Evolutionary conservation across 1,140 invertebrate species (phyloP).

Genomic region (Thaumatotibia leucotreta): DNA sequence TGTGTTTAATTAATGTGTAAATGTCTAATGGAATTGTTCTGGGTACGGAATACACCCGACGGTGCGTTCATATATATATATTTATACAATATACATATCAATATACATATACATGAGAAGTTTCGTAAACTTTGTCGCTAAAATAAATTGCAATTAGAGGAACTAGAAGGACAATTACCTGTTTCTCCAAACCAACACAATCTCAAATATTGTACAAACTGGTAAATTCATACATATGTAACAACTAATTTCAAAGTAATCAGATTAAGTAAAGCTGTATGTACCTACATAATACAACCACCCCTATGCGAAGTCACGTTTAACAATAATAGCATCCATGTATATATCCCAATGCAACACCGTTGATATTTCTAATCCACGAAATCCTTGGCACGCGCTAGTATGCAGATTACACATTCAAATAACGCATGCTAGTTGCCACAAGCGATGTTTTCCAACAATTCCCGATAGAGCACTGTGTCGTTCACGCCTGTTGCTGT

Average conservation of each 20-base stretch:
- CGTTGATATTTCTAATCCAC: constrained; percentile 44
- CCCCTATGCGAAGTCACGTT: neutral
- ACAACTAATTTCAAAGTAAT: neutral
- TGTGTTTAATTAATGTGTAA: too few relatives aligned
- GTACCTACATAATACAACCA: neutral
- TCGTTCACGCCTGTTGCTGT: neutral
- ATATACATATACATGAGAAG: too few relatives aligned
- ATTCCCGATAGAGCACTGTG: neutral
- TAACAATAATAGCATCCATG: constrained; percentile 12
- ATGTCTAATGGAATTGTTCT: too few relatives aligned
- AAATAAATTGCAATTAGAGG: too few relatives aligned
- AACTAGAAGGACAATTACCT: too few relatives aligned
- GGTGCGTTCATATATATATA: too few relatives aligned
- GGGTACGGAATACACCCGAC: too few relatives aligned
- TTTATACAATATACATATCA: too few relatives aligned
- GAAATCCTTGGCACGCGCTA: constrained; percentile 39
- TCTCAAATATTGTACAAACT: too few relatives aligned
- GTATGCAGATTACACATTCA: constrained; percentile 39
- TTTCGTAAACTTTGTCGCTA: too few relatives aligned
- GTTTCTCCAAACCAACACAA: too few relatives aligned
- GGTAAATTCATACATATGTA: neutral
- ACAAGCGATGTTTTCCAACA: constrained; percentile 26
- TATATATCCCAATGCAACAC: constrained; percentile 24
- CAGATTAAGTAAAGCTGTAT: neutral
- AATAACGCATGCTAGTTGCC: constrained; percentile 37